Evolutionary conservation across 2,888 invertebrate genomes (phyloP).

Genomic region (Coleophora flavipennella): DNA sequence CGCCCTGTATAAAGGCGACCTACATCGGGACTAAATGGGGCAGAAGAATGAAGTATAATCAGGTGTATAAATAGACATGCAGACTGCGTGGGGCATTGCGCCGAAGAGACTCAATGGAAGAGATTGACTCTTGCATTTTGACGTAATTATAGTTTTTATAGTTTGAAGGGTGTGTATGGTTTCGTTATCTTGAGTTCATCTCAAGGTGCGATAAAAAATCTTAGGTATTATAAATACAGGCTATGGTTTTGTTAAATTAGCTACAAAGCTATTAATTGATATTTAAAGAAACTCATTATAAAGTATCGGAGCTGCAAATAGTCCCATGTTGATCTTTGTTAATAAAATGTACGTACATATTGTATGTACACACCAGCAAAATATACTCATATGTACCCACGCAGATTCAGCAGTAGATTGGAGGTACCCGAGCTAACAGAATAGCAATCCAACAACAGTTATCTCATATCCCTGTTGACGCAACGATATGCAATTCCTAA

Average conservation of each 20-base stretch:
- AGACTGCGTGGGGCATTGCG: slow-evolving; percentile 5
- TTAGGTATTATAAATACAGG: too few species aligned
- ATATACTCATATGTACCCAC: slow-evolving; percentile 12
- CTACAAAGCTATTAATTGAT: too few species aligned
- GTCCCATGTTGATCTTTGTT: slow-evolving; percentile 6
- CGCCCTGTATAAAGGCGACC: slow-evolving; percentile 22
- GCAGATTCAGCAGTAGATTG: slow-evolving; percentile 8
- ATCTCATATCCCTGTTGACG: slow-evolving; percentile 27
- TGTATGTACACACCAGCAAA: background rate
- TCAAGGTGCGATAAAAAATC: too few species aligned
- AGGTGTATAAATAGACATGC: slow-evolving; percentile 7
- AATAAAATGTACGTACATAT: too few species aligned
- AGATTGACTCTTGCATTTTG: too few species aligned
- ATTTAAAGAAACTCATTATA: too few species aligned
- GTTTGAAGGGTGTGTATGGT: too few species aligned
- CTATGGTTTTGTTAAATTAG: too few species aligned
- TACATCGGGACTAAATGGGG: slow-evolving; percentile 27
- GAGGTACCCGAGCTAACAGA: slow-evolving; percentile 18
- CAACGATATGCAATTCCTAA: slow-evolving; percentile 11
- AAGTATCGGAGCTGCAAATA: too few species aligned
- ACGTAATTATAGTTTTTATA: too few species aligned
- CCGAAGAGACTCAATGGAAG: too few species aligned
- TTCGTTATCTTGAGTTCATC: too few species aligned
- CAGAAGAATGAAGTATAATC: slow-evolving; percentile 11
- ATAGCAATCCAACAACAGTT: slow-evolving; percentile 34